Conservation (phyloP, 2,888 invertebrate species). For the Julus scandinavius region DNA sequence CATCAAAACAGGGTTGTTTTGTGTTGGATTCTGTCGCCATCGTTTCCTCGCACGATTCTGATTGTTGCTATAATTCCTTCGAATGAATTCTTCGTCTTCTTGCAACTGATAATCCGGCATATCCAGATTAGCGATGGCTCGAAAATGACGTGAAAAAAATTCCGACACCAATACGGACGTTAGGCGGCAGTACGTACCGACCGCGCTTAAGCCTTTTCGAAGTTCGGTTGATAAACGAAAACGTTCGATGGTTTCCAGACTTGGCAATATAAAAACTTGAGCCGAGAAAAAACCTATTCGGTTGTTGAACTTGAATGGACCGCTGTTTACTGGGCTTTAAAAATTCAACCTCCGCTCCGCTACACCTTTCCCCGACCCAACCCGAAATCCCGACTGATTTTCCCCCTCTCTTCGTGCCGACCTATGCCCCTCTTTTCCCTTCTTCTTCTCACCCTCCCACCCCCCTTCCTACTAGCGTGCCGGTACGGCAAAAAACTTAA, state of each 20-base stretch:
- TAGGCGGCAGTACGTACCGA: no score
- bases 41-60: background rate
- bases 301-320: slow-evolving; percentile 19
- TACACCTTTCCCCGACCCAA: slow-evolving; percentile 31
- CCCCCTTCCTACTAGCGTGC: no score
- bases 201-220: no score
- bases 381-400: slow-evolving; percentile 20
- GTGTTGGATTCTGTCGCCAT: background rate
- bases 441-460: background rate
- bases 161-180: background rate
- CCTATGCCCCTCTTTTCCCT: background rate
- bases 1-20: background rate
- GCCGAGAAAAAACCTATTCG: background rate
- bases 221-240: no score
- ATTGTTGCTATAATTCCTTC: background rate
- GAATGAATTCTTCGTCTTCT: slow-evolving; percentile 11
- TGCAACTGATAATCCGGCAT: slow-evolving; percentile 27
- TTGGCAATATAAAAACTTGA: background rate
- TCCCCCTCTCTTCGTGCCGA: slow-evolving; percentile 40
- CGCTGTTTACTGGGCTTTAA: background rate
- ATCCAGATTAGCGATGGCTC: background rate
- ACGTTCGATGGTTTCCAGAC: background rate
- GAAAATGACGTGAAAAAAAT: background rate
- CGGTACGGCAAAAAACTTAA: no score
- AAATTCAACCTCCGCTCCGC: background rate